Evolutionary conservation across 2,888 invertebrate species (phyloP), one percentile per base, ranked within the genome.

Genomic region (Macropis europaea): DNA sequence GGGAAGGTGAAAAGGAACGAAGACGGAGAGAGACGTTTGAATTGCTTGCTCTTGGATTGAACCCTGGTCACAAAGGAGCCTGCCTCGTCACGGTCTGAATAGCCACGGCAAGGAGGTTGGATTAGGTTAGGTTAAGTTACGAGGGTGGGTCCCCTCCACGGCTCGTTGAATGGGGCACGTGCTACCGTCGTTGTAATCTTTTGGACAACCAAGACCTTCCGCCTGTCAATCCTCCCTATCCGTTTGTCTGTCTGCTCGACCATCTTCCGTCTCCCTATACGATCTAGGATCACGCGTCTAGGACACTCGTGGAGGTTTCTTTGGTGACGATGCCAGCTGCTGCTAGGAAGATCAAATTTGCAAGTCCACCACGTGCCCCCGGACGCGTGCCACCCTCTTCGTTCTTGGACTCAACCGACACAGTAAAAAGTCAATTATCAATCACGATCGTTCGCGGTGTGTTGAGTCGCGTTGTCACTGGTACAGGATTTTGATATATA

Each of bases 121-220:
- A 80, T 79, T 84, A 78, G 83, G 81, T 79, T 76, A 82, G 83
- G 80, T 83, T 81, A 81, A 83, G 82, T 85, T 84, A 86, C 84
- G 86, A 86, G 86, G 88, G 87, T 87, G 87, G 82, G 72, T 61
- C 67, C 70, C 72, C 60, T 70, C 67, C 67, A 30, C 40, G 56
- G 13, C 40, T 68, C 72, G 77, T 70, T 86, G 82, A 87, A 87
- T 86, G 84, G 86, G 86, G 86, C 88, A 88, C 88, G 88, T 85
- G 88, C 88, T 88, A 83, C 85, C 82, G 81, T 60, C 77, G 77
- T 70, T 74, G 76, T 76, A 78, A 72, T 77, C 79, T 77, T 70
- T 73, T 34, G 50, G 64, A 53, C 71, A 43, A 74, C 52, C 67
- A 47, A 34, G 62, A 53, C 66, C 77, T 75, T 73, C 68, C 57